phyloP scores from a whole-genome alignment of 64 coral and sea anemone species.

The Pachyseris speciosa region DNA sequence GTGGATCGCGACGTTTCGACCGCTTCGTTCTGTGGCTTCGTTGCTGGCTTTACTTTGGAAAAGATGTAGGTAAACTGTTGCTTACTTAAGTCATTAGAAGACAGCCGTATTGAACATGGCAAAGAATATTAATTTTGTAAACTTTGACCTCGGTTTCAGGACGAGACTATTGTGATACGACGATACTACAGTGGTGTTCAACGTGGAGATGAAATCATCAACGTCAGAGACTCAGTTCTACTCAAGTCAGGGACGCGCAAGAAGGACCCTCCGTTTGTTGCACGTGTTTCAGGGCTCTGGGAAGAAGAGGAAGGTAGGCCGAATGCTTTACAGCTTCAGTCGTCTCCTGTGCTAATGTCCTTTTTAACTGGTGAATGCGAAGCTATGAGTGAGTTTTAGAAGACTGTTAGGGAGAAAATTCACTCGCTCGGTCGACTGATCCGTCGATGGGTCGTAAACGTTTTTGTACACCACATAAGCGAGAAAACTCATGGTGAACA shows the following conservation, averaged over 20 bases:
- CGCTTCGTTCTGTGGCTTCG: not conserved
- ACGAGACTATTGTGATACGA: conserved; percentile 93
- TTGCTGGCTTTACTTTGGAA: no score
- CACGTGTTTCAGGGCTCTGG: conserved; percentile 97
- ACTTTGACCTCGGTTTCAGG: conserved; percentile 52
- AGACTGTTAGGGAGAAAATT: no score
- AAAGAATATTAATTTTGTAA: not conserved
- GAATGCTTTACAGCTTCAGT: no score
- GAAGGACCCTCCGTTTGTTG: conserved; percentile 98
- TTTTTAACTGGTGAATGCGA: not conserved
- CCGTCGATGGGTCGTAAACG: no score
- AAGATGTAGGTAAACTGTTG: no score
- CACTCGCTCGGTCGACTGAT: no score
- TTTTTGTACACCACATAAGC: no score
- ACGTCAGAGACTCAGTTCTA: conserved; percentile 97
- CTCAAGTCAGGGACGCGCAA: conserved; percentile 96
- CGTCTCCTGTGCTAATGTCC: not conserved
- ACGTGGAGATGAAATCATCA: conserved; percentile 94
- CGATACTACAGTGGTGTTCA: conserved; percentile 97
- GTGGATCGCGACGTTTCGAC: no score
- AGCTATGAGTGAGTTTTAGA: no score
- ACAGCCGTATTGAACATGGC: not conserved
- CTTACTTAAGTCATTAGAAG: no score
- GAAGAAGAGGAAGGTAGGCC: conserved; percentile 91
- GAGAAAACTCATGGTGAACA: no score